Conservation (phyloP, 2,113 vertebrate genomes). For the Verasper variegatus region DNA sequence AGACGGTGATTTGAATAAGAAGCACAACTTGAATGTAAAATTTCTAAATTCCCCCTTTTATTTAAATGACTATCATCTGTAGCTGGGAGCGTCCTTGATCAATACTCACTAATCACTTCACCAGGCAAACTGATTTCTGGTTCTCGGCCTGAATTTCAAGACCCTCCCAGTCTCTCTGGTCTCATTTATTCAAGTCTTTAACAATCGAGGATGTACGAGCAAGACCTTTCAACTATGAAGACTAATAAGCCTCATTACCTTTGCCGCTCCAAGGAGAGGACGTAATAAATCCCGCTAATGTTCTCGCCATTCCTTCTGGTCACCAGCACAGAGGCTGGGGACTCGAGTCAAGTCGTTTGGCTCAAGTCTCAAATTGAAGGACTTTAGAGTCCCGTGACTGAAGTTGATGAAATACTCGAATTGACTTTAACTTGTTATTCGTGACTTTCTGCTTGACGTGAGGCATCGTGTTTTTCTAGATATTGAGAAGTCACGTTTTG, state of each 20-base stretch:
- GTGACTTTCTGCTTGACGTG: no score
- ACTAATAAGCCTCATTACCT: slow-evolving; percentile 50
- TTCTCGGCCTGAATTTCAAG: slow-evolving; percentile 16
- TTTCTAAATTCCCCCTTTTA: background rate
- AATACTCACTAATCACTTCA: slow-evolving; percentile 37
- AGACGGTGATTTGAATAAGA: background rate
- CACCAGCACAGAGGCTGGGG: slow-evolving; percentile 24
- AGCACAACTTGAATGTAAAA: background rate
- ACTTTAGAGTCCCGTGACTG: no score
- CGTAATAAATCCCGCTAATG: slow-evolving; percentile 7
- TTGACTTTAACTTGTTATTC: no score
- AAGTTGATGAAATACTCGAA: no score
- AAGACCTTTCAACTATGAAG: slow-evolving; percentile 34
- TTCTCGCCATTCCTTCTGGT: slow-evolving; percentile 17
- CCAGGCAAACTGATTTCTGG: slow-evolving; percentile 32
- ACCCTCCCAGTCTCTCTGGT: background rate
- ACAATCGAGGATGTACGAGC: slow-evolving; percentile 19
- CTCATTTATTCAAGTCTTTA: slow-evolving; percentile 41
- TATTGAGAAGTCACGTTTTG: no score
- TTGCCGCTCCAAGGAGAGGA: background rate
- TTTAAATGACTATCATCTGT: slow-evolving; percentile 11
- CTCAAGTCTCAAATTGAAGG: background rate
- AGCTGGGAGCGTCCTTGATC: slow-evolving; percentile 23
- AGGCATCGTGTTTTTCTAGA: no score
- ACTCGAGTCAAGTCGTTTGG: background rate